Conservation (phyloP, 2,797 vertebrate genomes). For the Bucorvus abyssinicus region DNA sequence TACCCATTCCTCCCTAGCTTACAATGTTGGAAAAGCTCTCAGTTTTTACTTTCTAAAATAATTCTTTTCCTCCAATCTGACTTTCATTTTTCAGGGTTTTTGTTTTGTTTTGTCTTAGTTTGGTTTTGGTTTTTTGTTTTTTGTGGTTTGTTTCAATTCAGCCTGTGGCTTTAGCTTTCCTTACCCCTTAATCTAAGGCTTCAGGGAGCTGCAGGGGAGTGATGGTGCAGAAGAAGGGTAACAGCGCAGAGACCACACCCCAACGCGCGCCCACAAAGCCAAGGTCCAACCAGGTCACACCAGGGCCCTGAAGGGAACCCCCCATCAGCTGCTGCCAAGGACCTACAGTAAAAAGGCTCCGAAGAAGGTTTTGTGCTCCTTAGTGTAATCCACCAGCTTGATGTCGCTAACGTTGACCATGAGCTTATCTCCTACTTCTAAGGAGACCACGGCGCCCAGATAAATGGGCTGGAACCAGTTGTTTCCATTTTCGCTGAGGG, state of each 20-base stretch:
- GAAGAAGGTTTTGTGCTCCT: constrained; percentile 79
- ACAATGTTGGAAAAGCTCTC: background rate
- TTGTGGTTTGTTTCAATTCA: background rate
- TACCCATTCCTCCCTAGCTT: background rate
- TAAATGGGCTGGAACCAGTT: constrained; percentile 75
- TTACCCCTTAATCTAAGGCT: background rate
- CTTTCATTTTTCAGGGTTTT: background rate
- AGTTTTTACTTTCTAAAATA: background rate
- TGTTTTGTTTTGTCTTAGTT: background rate
- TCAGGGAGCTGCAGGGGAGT: background rate
- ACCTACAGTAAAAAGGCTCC: constrained; percentile 76
- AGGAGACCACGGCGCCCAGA: constrained; percentile 72
- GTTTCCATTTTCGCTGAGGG: constrained; percentile 61
- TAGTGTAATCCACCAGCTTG: constrained; percentile 76
- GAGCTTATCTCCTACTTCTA: constrained; percentile 75
- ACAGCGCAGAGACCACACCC: background rate
- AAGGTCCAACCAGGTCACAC: background rate
- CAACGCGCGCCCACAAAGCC: background rate
- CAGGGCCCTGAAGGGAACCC: background rate
- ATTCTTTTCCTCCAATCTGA: background rate
- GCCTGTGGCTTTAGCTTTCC: background rate
- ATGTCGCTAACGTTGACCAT: constrained; percentile 76
- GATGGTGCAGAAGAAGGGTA: background rate
- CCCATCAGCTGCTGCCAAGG: background rate
- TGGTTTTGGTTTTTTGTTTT: background rate